A percentile compares a stretch with the other conserved stretches of the same genome.
Conservation (phyloP, 2,888 invertebrate genomes). For the Charanyca ferruginea region DNA sequence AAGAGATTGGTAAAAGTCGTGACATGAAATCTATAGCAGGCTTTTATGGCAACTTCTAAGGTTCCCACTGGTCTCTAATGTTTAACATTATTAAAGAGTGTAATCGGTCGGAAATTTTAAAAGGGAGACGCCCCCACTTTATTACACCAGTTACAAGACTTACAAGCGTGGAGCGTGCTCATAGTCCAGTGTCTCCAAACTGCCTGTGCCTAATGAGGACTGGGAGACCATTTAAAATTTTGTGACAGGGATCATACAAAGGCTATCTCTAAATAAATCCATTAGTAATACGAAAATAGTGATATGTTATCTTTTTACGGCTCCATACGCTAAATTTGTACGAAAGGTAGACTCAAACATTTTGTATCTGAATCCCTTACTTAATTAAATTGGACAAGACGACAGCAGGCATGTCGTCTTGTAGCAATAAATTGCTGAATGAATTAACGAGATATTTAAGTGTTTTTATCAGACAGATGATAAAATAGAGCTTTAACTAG, state of each 20-base stretch:
- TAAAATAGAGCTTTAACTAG: slow-evolving; percentile 14
- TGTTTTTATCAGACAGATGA: slow-evolving; percentile 15
- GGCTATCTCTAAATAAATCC: slow-evolving; percentile 13
- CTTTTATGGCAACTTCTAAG: not conserved
- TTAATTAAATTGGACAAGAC: slow-evolving; percentile 7
- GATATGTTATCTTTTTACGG: slow-evolving; percentile 19
- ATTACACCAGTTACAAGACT: slow-evolving; percentile 65
- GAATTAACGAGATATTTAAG: slow-evolving; percentile 10
- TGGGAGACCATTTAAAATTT: slow-evolving; percentile 55
- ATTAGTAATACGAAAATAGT: slow-evolving; percentile 10
- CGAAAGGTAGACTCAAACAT: slow-evolving; percentile 3
- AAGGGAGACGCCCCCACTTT: slow-evolving; percentile 59
- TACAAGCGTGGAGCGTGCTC: slow-evolving; percentile 61
- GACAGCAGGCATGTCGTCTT: not conserved
- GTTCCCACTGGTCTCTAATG: slow-evolving; percentile 21
- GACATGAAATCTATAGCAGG: not conserved
- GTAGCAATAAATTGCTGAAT: slow-evolving; percentile 24
- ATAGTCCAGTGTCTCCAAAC: slow-evolving; percentile 62
- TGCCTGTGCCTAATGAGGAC: slow-evolving; percentile 65
- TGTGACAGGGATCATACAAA: slow-evolving; percentile 14
- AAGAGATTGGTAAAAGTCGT: slow-evolving; percentile 2
- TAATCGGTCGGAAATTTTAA: slow-evolving; percentile 62
- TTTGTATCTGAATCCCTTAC: slow-evolving; percentile 12
- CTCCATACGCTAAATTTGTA: slow-evolving; percentile 2
- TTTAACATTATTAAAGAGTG: slow-evolving; percentile 46